Evolutionary conservation across 2,113 vertebrate species (phyloP).

Genomic region (Eleginops maclovinus): DNA sequence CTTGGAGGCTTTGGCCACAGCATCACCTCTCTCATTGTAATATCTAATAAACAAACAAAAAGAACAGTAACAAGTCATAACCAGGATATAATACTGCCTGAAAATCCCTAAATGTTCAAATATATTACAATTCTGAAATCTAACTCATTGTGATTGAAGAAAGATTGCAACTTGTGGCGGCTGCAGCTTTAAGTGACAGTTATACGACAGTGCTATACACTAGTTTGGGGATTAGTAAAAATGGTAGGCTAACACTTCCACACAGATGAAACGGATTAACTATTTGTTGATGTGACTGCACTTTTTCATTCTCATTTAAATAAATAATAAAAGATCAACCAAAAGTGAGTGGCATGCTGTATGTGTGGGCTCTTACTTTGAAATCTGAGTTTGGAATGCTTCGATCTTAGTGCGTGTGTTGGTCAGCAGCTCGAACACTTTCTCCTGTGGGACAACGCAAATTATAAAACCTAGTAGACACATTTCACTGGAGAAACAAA

Average conservation of each 20-base stretch:
- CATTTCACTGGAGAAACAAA: neutral
- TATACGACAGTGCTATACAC: neutral
- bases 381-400: conserved; percentile 90
- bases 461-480: neutral
- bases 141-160: neutral
- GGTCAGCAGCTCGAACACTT: conserved; percentile 92
- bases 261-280: neutral
- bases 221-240: neutral
- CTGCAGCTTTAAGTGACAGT: neutral
- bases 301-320: neutral
- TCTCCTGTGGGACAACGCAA: conserved; percentile 83
- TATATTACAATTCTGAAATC: neutral
- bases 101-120: neutral
- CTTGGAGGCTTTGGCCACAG: conserved; percentile 91
- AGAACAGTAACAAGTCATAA: neutral
- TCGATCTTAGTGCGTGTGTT: conserved; percentile 90
- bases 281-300: neutral
- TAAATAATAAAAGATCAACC: neutral
- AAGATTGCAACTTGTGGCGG: neutral
- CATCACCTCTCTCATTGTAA: conserved; percentile 91
- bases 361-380: conserved; percentile 84
- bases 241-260: neutral
- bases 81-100: neutral
- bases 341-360: neutral
- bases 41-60: conserved; percentile 80